Evolutionary conservation across 2,113 vertebrate species (phyloP), one percentile per base, ranked within the genome.

Genomic region (Aldabrachelys gigantea): DNA sequence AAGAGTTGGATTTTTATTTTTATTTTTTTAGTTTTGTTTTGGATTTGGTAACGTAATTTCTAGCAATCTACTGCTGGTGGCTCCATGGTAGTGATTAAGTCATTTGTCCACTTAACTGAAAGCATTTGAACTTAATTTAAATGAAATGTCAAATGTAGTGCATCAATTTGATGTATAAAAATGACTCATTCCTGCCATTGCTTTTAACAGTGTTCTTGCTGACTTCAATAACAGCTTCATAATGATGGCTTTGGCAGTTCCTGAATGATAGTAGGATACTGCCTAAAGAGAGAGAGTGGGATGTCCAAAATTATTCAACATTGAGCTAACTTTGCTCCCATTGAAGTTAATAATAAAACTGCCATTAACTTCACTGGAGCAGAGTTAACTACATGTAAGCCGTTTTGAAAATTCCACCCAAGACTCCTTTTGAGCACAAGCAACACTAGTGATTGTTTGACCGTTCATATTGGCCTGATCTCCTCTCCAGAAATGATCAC

Each of bases 331-430:
- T 92, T 54, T 54, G 53, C 31, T 88, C 2, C 85, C 85, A 44
- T 54, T 79, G 89, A 95, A 95, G 57, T 87, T 78, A 47, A 16
- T 54, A 80, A 49, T 53, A 89, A 65, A 92, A 14, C 80, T 95
- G 49, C 14, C 10, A 7, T 0, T 69, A 85, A 5, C 75, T 86
- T 47, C 57, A 52, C 25, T 93, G 56, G 80, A 72, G 90, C 24
- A 47, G 19, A n/a, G 19, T 93, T 94, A 80, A 57, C 52, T 92
- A 83, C 69, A 14, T 6, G 65, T 29, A 17, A 93, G 29, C 59
- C 84, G 0, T 0, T 85, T 76, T 72, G 47, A 31, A 89, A 10
- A 0, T 5, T 76, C 27, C 35, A 54, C 85, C 6, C 19, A 5
- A 82, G 27, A 22, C 56, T 0, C 0, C 7, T 11, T 56, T 82